phyloP scores from a whole-genome alignment of 2,113 vertebrate species.

The Phalacrocorax aristotelis region DNA sequence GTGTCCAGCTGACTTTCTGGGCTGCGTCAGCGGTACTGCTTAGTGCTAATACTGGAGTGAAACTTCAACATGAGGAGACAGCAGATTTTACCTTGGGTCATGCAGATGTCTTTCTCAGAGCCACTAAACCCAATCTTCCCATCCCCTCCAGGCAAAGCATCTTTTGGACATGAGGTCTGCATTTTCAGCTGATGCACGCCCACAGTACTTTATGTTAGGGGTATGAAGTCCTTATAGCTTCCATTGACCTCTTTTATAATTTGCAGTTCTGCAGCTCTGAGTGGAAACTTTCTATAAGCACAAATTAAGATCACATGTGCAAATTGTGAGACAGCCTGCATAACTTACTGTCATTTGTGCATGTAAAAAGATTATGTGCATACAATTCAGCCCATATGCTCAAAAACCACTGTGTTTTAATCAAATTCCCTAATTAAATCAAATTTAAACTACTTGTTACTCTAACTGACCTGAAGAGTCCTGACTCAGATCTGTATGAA shows the following conservation, averaged over 20 bases:
- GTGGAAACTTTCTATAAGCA: not conserved
- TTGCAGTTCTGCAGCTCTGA: not conserved
- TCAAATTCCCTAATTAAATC: not conserved
- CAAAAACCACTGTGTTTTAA: not conserved
- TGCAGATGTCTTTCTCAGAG: not conserved
- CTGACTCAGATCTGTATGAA: not conserved
- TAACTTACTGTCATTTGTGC: conserved; percentile 27
- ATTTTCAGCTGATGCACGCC: not conserved
- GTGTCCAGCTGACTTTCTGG: not conserved
- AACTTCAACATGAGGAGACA: not conserved
- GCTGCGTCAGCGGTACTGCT: not conserved
- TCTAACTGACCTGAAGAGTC: not conserved
- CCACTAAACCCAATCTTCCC: not conserved
- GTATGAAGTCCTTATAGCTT: not conserved
- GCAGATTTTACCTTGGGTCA: not conserved
- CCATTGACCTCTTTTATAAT: not conserved
- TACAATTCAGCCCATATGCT: not conserved
- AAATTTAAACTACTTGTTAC: not conserved
- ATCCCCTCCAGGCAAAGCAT: not conserved
- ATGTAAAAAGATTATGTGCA: not conserved
- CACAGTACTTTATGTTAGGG: not conserved
- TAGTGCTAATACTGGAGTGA: not conserved
- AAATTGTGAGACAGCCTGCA: not conserved
- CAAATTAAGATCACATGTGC: not conserved
- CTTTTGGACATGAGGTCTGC: not conserved